Percentiles rank a stretch among this genome's conserved stretches.
These are phyloP conservation scores for Eupeodes latifasciatus DNA, from an alignment of 2,888 invertebrate species.

Conservation along the genomic window DNA sequence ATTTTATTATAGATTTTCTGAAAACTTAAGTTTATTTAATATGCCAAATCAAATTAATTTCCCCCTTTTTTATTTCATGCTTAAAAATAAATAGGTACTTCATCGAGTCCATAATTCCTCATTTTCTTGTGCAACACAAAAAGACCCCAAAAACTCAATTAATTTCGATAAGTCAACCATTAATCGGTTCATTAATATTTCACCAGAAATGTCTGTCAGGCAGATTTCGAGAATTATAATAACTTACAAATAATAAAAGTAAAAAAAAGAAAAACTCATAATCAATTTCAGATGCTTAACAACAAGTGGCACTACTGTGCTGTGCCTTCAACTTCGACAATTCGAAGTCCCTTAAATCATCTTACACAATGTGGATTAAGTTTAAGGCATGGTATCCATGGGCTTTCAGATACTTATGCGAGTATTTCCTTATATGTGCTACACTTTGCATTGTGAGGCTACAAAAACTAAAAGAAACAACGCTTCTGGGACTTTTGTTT, in stretches of 20 bases:
- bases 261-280: slow-evolving; percentile 2
- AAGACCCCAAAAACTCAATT: slow-evolving; percentile 32
- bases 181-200: slow-evolving; percentile 63
- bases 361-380: slow-evolving; percentile 39
- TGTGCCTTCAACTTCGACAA: slow-evolving; percentile 23
- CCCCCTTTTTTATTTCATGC: background rate
- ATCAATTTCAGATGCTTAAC: slow-evolving; percentile 54
- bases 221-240: slow-evolving; percentile 32
- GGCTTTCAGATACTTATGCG: background rate
- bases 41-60: background rate
- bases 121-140: slow-evolving; percentile 18
- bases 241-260: background rate
- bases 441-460: slow-evolving; percentile 19
- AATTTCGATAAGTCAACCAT: slow-evolving; percentile 62
- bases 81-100: slow-evolving; percentile 7
- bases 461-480: background rate
- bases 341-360: slow-evolving; percentile 50
- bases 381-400: slow-evolving; percentile 42
- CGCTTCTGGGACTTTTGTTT: slow-evolving; percentile 18
- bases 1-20: too few relatives aligned
- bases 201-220: slow-evolving; percentile 52
- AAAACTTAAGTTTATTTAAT: background rate
- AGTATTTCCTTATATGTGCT: slow-evolving; percentile 13
- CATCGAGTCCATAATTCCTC: background rate
- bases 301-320: slow-evolving; percentile 40